Evolutionary conservation across 2,888 invertebrate species (phyloP), one percentile per base, ranked within the genome.

Genomic region (Lithophane semibrunnea): DNA sequence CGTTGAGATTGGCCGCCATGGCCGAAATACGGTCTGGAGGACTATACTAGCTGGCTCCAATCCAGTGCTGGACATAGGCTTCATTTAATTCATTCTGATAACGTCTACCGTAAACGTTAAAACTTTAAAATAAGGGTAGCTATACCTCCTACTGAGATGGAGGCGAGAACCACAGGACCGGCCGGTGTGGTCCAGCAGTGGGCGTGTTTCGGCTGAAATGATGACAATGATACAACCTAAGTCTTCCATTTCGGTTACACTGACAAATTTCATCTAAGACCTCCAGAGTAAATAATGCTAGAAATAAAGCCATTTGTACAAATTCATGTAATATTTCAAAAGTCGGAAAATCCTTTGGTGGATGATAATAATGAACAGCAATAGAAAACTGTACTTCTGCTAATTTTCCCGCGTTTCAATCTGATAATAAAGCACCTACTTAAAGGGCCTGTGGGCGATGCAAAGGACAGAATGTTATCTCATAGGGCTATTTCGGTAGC

Each of bases 361-460:
- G 21, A 8, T 29, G 18, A 13, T 52, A 3, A 68, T n/a, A 9
- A 7, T n/a, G 5, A 68, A 37, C 10, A n/a, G 42, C 18, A 18
- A 2, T 16, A 47, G 16, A 42, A 47, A 73, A 61, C 56, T 65
- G 44, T 29, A 77, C 79, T 86, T 67, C 84, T 86, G 84, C 42
- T 12, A 37, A 67, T 64, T 70, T 24, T 9, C n/a, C 65, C 78
- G 72, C 54, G 60, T 78, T 66, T 16, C 21, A 71, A 83, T 86
- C 80, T 56, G 80, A 79, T 83, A 72, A 63, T 61, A 67, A 67
- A 42, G 76, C 56, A 58, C 77, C 80, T 70, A 79, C 78, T 82
- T 86, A 75, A 44, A 79, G 80, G 84, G 67, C 77, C 49, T 66
- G 79, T 87, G 82, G 84, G 86, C 86, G 84, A 68, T 67, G 75